Conservation (phyloP, 1,140 invertebrate genomes). For the Bombyx mori region ASM3026992v2 NC_085112.1:3817001-3817500, state of each 20-base stretch:
- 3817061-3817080: conserved; percentile 70
- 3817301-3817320: conserved; percentile 65
- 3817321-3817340: conserved; percentile 71
- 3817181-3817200: conserved; percentile 71
- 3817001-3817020: conserved; percentile 53
- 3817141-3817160: conserved; percentile 63
- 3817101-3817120: conserved; percentile 59
- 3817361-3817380: conserved; percentile 64
- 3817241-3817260: conserved; percentile 68
- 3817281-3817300: conserved; percentile 64
- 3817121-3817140: conserved; percentile 65
- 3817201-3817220: conserved; percentile 62
- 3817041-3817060: conserved; percentile 70
- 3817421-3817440: conserved; percentile 57
- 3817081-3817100: conserved; percentile 69
- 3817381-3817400: conserved; percentile 69
- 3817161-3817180: conserved; percentile 66
- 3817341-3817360: conserved; percentile 68
- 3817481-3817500: conserved; percentile 59
- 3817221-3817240: conserved; percentile 65
- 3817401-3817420: conserved; percentile 67
- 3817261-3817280: conserved; percentile 71
- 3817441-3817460: conserved; percentile 65
- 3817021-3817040: conserved; percentile 37
- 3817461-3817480: conserved; percentile 63